Conservation (phyloP, 2,888 invertebrate genomes). For the Entomobrya multifasciata region DNA sequence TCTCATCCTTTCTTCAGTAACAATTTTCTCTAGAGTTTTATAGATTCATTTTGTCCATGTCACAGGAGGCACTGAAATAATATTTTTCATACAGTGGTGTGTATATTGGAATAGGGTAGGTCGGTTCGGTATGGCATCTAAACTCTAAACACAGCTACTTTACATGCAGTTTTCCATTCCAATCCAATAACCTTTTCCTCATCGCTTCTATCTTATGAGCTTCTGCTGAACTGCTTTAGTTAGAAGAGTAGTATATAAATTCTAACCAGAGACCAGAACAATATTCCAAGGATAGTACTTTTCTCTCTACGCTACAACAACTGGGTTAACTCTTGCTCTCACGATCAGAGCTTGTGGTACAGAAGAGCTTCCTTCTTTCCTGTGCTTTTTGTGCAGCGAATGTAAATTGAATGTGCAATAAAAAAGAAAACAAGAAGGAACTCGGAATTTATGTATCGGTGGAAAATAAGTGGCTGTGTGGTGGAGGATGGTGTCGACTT, state of each 20-base stretch:
- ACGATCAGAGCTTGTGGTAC: too few relatives aligned
- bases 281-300: not conserved
- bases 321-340: not conserved
- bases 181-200: slow-evolving; percentile 1
- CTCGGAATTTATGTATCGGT: too few relatives aligned
- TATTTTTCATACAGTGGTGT: not conserved
- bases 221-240: too few relatives aligned
- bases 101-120: not conserved
- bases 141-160: not conserved
- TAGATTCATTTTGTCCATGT: not conserved
- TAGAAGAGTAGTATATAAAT: not conserved
- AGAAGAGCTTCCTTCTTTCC: not conserved
- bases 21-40: not conserved
- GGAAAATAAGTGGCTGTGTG: too few relatives aligned
- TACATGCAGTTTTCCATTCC: not conserved
- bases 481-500: too few relatives aligned
- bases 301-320: not conserved
- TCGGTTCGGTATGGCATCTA: not conserved
- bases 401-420: too few relatives aligned
- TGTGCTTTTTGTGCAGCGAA: too few relatives aligned
- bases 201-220: too few relatives aligned
- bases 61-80: not conserved
- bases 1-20: not conserved
- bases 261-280: not conserved
- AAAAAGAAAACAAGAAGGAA: too few relatives aligned